Percentiles rank a stretch among this genome's conserved stretches.
Evolutionary conservation across 2,888 invertebrate genomes (phyloP).

Genomic region (Leptura quadrifasciata): DNA sequence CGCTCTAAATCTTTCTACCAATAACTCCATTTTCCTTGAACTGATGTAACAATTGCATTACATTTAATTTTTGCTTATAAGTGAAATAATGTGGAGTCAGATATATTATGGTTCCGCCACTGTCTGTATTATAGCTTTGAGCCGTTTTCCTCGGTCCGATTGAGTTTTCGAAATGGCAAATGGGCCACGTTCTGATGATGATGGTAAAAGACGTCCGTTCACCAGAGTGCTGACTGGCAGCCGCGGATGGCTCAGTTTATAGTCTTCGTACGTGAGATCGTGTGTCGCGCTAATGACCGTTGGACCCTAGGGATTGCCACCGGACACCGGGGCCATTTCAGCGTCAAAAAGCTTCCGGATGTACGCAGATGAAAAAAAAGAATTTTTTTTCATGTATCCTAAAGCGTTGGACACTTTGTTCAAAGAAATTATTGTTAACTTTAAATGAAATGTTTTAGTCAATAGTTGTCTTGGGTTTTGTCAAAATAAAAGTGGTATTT

Average conservation of each 20-base stretch:
- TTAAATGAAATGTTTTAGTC: no score
- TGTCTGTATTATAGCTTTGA: constrained; percentile 10
- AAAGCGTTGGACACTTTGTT: neutral
- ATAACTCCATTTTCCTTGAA: no score
- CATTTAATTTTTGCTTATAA: neutral
- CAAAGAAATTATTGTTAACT: neutral
- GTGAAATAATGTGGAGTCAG: neutral
- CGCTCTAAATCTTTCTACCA: no score
- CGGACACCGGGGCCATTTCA: constrained; percentile 50
- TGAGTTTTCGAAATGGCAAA: constrained; percentile 41
- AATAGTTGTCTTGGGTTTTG: no score
- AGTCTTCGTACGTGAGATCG: constrained; percentile 70
- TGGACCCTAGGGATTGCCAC: constrained; percentile 66
- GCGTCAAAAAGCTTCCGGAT: constrained; percentile 49
- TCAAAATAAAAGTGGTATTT: no score
- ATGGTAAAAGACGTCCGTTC: constrained; percentile 54
- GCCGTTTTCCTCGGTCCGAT: constrained; percentile 26
- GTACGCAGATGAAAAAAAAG: neutral
- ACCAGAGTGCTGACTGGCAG: constrained; percentile 71
- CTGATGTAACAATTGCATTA: no score
- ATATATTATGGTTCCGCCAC: constrained; percentile 20
- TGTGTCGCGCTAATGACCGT: constrained; percentile 71
- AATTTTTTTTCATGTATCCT: neutral
- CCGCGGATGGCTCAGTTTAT: constrained; percentile 71
- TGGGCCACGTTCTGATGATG: constrained; percentile 49